Conservation (phyloP, 2,888 invertebrate species). For the Thysanoteuthis rhombus region DNA sequence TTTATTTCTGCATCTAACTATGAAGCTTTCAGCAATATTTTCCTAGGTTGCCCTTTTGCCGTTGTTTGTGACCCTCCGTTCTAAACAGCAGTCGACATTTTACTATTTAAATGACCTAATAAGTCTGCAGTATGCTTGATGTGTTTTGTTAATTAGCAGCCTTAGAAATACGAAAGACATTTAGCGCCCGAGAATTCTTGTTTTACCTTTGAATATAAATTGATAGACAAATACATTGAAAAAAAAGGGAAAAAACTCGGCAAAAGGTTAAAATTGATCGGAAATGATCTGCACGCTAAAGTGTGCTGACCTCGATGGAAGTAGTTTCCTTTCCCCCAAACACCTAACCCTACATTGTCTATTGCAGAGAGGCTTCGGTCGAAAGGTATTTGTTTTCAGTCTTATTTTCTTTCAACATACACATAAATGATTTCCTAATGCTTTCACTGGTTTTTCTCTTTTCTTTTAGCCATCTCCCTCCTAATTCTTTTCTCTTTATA, state of each 20-base stretch:
- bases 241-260: background rate
- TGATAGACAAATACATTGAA: too few relatives aligned
- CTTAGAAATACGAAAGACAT: too few relatives aligned
- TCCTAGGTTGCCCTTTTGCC: too few relatives aligned
- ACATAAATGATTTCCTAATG: background rate
- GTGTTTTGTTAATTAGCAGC: background rate
- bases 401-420: background rate
- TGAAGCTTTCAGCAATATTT: too few relatives aligned
- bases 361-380: background rate
- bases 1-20: too few relatives aligned
- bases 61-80: too few relatives aligned
- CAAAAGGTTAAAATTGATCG: background rate
- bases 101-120: too few relatives aligned
- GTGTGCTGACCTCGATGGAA: background rate
- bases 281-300: background rate
- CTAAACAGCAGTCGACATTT: too few relatives aligned
- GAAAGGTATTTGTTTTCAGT: background rate
- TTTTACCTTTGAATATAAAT: background rate
- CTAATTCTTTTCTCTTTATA: too few relatives aligned
- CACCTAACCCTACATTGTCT: background rate
- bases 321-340: background rate
- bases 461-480: background rate
- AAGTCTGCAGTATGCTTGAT: background rate
- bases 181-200: background rate
- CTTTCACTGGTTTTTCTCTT: background rate